Percentiles rank a stretch among this genome's conserved stretches.
phyloP scores from a whole-genome alignment of 2,888 invertebrate species.

The Isoperla grammatica region DNA sequence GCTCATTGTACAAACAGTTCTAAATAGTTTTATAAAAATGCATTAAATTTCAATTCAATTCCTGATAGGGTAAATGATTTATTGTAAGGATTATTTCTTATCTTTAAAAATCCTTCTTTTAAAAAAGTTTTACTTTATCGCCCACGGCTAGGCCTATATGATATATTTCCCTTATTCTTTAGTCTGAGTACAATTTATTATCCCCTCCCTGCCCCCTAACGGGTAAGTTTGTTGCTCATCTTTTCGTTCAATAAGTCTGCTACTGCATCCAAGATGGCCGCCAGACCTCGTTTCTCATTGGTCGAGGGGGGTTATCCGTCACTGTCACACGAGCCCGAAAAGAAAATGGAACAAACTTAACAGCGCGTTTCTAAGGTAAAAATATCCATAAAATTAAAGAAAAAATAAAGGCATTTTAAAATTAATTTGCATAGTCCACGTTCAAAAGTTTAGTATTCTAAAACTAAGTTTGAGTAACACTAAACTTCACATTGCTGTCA shows the following conservation, averaged over 20 bases:
- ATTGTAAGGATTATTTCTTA: neutral
- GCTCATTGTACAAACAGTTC: no score
- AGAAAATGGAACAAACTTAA: conserved; percentile 5
- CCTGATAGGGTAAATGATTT: no score
- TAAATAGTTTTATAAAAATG: no score
- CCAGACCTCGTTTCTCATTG: conserved; percentile 46
- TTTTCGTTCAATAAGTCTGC: conserved; percentile 47
- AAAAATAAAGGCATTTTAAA: no score
- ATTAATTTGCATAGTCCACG: no score
- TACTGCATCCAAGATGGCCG: conserved; percentile 46
- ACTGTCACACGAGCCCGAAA: conserved; percentile 18
- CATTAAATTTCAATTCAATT: no score
- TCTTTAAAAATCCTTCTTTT: neutral
- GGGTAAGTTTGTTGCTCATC: conserved; percentile 47
- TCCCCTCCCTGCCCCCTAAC: conserved; percentile 39
- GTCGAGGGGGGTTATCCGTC: conserved; percentile 39
- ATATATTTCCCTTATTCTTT: conserved; percentile 13
- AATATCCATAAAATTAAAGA: no score
- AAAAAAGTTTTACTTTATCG: conserved; percentile 11
- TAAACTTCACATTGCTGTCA: no score
- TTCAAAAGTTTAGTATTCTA: no score
- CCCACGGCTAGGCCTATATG: neutral
- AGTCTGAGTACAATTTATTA: conserved; percentile 16
- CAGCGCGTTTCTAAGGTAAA: neutral
- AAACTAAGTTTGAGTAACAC: no score